Percentiles rank a stretch among this genome's conserved stretches.
phyloP scores from a whole-genome alignment of 1,140 invertebrate genomes.

The Tetragnatha versicolor region DNA sequence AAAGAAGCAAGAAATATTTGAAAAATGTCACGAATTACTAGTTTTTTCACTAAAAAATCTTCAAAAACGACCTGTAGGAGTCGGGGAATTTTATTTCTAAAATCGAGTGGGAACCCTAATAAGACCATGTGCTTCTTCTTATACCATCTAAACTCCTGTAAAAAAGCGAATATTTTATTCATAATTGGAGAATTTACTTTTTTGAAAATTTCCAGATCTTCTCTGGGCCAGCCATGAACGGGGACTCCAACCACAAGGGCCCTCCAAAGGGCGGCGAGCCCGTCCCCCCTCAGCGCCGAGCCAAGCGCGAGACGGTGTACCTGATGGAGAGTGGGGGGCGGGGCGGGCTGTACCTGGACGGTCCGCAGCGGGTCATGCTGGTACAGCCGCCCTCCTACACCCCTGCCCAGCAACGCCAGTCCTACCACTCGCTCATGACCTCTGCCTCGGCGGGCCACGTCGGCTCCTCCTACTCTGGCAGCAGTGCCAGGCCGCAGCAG shows the following conservation, averaged over 20 bases:
- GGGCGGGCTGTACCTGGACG: slow-evolving; percentile 34
- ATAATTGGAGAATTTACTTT: too few species aligned
- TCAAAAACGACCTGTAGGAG: too few species aligned
- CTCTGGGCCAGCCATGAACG: slow-evolving; percentile 19
- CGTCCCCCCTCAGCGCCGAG: slow-evolving; percentile 46
- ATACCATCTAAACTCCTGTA: too few species aligned
- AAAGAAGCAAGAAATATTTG: too few species aligned
- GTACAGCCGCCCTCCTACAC: slow-evolving; percentile 50
- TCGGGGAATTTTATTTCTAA: too few species aligned
- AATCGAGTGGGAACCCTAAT: too few species aligned
- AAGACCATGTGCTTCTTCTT: too few species aligned
- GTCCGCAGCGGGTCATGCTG: slow-evolving; percentile 48
- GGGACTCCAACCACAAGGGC: slow-evolving; percentile 22
- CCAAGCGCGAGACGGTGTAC: slow-evolving; percentile 42
- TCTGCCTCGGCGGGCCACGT: slow-evolving; percentile 20
- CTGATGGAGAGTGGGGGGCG: slow-evolving; percentile 42
- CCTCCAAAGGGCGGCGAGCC: slow-evolving; percentile 24
- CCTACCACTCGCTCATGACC: slow-evolving; percentile 45
- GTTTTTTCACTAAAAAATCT: too few species aligned
- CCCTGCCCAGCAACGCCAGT: slow-evolving; percentile 36
- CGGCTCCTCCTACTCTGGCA: background rate
- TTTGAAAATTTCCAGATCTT: slow-evolving; percentile 37
- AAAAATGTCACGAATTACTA: too few species aligned
- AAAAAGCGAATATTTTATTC: too few species aligned
- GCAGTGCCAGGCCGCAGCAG: slow-evolving; percentile 1